Evolutionary conservation across 2,888 invertebrate genomes (phyloP).

Genomic region (Nezara viridula): DNA sequence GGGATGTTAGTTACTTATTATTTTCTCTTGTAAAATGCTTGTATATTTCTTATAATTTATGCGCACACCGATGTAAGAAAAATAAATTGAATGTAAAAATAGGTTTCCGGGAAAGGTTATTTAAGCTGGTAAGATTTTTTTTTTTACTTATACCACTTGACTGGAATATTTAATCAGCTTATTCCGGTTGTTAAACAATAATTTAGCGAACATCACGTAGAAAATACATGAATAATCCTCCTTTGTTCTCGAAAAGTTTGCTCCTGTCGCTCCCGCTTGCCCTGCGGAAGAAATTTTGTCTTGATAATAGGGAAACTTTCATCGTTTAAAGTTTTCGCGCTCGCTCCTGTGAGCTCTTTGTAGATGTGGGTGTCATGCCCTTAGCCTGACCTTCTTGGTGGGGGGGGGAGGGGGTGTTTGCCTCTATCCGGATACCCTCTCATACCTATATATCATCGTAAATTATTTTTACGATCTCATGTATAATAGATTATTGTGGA

Average conservation of each 20-base stretch:
- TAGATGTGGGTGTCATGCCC: not conserved
- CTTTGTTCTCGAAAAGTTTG: not conserved
- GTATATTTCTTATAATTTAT: too few species aligned
- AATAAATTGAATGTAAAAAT: too few species aligned
- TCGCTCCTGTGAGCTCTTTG: not conserved
- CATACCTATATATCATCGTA: not conserved
- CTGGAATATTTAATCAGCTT: not conserved
- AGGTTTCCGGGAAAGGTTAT: too few species aligned
- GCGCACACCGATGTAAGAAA: too few species aligned
- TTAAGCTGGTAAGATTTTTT: too few species aligned
- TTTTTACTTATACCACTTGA: not conserved
- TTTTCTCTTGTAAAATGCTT: too few species aligned
- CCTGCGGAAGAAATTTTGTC: not conserved
- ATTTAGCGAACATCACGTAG: not conserved
- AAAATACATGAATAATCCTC: not conserved
- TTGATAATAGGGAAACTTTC: not conserved
- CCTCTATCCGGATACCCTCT: not conserved
- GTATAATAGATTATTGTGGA: not conserved
- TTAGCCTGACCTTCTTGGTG: not conserved
- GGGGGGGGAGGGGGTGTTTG: not conserved
- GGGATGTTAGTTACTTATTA: too few species aligned
- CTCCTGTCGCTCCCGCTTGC: not conserved
- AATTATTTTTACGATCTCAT: not conserved
- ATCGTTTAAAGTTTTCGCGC: constrained; percentile 30
- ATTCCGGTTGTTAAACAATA: not conserved